phyloP scores from a whole-genome alignment of 1,140 invertebrate genomes.

The Brachionus koreanus region DNA sequence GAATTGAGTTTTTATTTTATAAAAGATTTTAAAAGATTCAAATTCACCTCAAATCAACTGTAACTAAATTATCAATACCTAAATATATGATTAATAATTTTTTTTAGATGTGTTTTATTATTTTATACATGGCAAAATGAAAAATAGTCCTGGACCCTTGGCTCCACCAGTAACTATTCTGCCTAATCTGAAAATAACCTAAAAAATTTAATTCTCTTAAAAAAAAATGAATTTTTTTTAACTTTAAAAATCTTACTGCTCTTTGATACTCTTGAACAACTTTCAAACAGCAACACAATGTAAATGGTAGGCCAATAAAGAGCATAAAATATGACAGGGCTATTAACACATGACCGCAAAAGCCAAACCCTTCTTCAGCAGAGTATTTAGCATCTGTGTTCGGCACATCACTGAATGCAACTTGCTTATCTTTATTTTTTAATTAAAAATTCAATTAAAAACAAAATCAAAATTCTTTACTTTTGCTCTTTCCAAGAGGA shows the following conservation, averaged over 20 bases:
- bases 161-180: slow-evolving; percentile 33
- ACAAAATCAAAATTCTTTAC: not conserved
- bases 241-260: slow-evolving; percentile 15
- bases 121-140: slow-evolving; percentile 45
- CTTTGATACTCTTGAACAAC: slow-evolving; percentile 45
- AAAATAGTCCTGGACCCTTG: slow-evolving; percentile 46
- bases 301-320: slow-evolving; percentile 28
- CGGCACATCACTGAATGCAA: slow-evolving; percentile 1
- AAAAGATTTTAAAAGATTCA: not conserved
- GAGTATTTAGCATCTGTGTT: slow-evolving; percentile 38
- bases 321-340: slow-evolving; percentile 38
- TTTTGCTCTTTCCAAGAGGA: not conserved
- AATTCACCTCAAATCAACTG: slow-evolving; percentile 45
- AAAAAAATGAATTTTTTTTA: too few relatives aligned
- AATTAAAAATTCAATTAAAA: not conserved
- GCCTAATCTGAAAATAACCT: slow-evolving; percentile 46
- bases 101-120: not conserved
- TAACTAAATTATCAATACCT: slow-evolving; percentile 44
- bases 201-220: not conserved
- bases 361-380: slow-evolving; percentile 38
- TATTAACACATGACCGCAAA: slow-evolving; percentile 35
- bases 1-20: not conserved
- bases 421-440: slow-evolving; percentile 28
- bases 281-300: slow-evolving; percentile 44
- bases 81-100: not conserved